Base-by-base conservation (phyloP, 2,888 invertebrate species). In the Drymonia ruficornis region DNA sequence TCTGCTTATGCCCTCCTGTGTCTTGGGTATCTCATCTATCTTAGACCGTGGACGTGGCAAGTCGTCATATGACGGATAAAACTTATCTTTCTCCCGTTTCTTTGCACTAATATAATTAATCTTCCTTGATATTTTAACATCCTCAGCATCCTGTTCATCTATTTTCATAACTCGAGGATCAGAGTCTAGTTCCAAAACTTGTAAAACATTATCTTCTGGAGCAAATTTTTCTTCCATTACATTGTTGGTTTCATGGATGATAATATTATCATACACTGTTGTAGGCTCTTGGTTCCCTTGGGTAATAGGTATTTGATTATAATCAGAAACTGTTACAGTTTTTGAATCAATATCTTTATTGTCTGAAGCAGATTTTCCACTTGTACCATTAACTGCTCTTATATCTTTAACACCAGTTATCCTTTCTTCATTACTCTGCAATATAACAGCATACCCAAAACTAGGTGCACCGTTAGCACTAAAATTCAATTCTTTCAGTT, bases 381-480 rank as follows among this genome's bases (percentile, higher is more conserved):
- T 23, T 23, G 23, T 23, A 23, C 4, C 23, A 23, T 23, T 0
- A 23, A 6, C 23, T 23, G 23, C 23, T 23, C 7, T 23, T 2
- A 23, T 23, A 23, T 23, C 23, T 23, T 23, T 13, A 36, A 5
- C 3, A n/a, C 1, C n/a, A 1, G 36, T 36, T 36, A n/a, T 13
- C 13, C n/a, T 36, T 36, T 36, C n/a, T 4, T 36, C 4, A n/a
- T 1, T n/a, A 31, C 11, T 1, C 3, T 31, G 11, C 11, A 36
- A 36, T 36, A 7, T 36, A 36, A 9, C 31, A 31, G 9, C 31
- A 31, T 36, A 36, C 40, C 16, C 40, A 16, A 55, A 42, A 46
- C 18, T 58, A 1, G 55, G 49, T 0, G 55, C 55, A 46, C 67
- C 61, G 8, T 67, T 70, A 1, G 29, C 47, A 46, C 50, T 53